Conservation (phyloP, 2,797 vertebrate genomes). For the Pseudomugil gertrudae region DNA sequence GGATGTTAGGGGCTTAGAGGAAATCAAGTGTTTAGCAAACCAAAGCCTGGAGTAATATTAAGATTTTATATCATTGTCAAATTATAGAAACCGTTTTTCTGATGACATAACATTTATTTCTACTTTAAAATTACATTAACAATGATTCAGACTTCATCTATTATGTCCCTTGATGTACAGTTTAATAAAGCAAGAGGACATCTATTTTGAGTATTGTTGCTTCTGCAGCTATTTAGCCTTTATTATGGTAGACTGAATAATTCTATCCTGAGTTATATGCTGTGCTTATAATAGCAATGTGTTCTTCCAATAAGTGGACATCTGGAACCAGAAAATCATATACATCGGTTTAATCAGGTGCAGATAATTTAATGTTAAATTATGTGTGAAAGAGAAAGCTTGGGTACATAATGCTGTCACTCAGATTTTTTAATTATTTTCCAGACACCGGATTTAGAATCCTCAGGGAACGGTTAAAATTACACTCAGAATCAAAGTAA, state of each 20-base stretch:
- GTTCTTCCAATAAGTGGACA: background rate
- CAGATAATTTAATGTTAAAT: background rate
- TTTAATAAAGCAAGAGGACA: no score
- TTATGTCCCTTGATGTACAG: background rate
- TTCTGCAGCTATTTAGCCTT: background rate
- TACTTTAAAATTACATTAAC: no score
- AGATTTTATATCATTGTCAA: no score
- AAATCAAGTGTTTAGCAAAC: no score
- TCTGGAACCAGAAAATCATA: background rate
- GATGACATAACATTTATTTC: no score
- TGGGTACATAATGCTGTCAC: background rate
- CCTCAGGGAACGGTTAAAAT: background rate
- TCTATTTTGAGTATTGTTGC: background rate
- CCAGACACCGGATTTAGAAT: slow-evolving; percentile 15
- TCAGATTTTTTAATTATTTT: background rate
- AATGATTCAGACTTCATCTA: background rate
- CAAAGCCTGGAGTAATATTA: no score
- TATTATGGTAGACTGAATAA: background rate
- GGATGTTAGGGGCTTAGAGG: no score
- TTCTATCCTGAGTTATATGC: background rate
- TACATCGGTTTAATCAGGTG: background rate
- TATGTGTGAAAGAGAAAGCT: background rate
- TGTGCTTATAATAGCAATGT: background rate
- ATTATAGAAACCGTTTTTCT: no score
- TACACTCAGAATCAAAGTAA: background rate